Evolutionary conservation across 2,888 invertebrate genomes (phyloP), one percentile per base, ranked within the genome.

Genomic region (Drosophila lutescens): DNA sequence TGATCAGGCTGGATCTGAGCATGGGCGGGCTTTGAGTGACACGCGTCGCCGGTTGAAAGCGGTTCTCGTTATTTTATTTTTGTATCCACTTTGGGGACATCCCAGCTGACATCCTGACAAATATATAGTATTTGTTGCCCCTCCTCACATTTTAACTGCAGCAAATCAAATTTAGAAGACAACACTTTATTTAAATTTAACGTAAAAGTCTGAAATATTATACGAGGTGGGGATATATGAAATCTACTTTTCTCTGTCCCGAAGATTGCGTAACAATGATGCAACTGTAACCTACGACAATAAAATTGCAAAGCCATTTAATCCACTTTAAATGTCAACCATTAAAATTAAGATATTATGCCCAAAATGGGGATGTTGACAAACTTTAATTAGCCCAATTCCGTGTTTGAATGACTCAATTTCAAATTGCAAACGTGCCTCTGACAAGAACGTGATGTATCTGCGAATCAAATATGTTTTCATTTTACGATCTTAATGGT

Each of bases 11-110:
- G 63, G 32, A 38, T 49, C n/a, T 71, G 36, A 53, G 60, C 63
- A 75, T 77, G 54, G 78, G 69, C 65, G 76, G 60, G 49, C n/a
- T 36, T 56, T 68, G 60, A 69, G 60, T 49, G 74, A 63, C 79
- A 74, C 75, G 60, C 70, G 82, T 50, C 59, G 56, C 58, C 46
- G 69, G 66, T 60, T 73, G 34, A 7, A 56, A 61, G 63, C 66
- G 56, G 72, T 69, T 80, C 44, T 40, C 49, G 15, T 53, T 41
- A 38, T 15, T 55, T 41, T 56, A 30, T 32, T 32, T 59, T 41
- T 32, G 40, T 53, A 65, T 34, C 30, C 51, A 34, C 10, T 47
- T 46, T 8, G 12, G 30, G 38, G 44, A 10, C 30, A 20, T 38
- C 32, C 23, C 17, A 7, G 3, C 15, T 41, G 15, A 32, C 43